Evolutionary conservation across 64 coral and sea anemone genomes (phyloP).

Genomic region (Anthopleura sola): DNA sequence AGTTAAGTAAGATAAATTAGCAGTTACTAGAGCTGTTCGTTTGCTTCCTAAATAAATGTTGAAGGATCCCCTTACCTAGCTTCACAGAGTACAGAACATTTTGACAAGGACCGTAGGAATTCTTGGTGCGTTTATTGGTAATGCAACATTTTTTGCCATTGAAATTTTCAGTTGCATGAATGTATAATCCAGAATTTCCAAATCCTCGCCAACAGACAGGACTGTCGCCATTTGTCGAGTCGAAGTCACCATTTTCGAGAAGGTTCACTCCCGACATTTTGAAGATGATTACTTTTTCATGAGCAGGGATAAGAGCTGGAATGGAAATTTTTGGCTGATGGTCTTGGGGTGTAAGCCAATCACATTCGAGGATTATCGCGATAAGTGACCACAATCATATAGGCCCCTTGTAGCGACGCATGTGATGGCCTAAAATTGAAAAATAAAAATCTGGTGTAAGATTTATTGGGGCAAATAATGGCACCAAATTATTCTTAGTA

Average conservation of each 20-base stretch:
- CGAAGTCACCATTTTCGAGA: background rate
- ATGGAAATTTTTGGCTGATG: background rate
- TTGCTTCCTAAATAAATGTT: too few relatives aligned
- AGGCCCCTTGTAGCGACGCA: background rate
- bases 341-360: background rate
- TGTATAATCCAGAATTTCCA: background rate
- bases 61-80: background rate
- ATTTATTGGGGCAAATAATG: too few relatives aligned
- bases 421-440: too few relatives aligned
- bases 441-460: too few relatives aligned
- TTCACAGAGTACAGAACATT: background rate
- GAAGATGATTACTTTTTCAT: background rate
- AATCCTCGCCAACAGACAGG: background rate
- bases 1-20: too few relatives aligned
- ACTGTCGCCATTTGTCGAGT: background rate
- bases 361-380: background rate
- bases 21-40: too few relatives aligned
- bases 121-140: background rate
- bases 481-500: too few relatives aligned
- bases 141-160: background rate
- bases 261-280: background rate
- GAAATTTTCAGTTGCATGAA: background rate
- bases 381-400: background rate
- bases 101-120: background rate
- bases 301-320: background rate